These are phyloP conservation scores for Labrus mixtus DNA, from an alignment of 2,113 vertebrate genomes.

Conservation along the genomic window DNA sequence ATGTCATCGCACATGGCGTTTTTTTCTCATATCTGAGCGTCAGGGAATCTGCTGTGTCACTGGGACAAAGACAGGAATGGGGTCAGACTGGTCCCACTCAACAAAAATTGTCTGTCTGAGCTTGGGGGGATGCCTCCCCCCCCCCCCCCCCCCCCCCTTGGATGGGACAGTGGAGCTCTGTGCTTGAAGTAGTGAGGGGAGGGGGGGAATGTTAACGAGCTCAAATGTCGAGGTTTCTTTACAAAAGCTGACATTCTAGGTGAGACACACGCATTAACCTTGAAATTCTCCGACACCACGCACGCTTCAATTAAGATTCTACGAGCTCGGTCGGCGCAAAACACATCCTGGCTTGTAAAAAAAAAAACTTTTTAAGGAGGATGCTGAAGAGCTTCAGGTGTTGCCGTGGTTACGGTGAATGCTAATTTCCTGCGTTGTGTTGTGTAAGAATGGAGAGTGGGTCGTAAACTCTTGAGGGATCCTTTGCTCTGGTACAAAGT, in stretches of 20 bases:
- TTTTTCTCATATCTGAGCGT: background rate
- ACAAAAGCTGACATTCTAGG: slow-evolving; percentile 81
- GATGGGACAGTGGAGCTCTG: slow-evolving; percentile 74
- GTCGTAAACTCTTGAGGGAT: slow-evolving; percentile 35
- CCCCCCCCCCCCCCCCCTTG: slow-evolving; percentile 31
- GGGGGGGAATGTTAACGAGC: slow-evolving; percentile 86
- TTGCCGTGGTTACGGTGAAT: slow-evolving; percentile 82
- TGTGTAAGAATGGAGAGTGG: slow-evolving; percentile 76
- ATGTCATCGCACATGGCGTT: too few relatives aligned
- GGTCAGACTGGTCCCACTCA: slow-evolving; percentile 75
- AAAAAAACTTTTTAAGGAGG: slow-evolving; percentile 63
- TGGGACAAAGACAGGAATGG: slow-evolving; percentile 75
- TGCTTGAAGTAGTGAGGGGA: slow-evolving; percentile 79
- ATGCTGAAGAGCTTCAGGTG: slow-evolving; percentile 74
- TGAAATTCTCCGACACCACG: slow-evolving; percentile 23
- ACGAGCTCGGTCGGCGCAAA: background rate
- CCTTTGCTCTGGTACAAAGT: too few relatives aligned
- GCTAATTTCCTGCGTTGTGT: slow-evolving; percentile 84
- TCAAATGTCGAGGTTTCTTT: slow-evolving; percentile 74
- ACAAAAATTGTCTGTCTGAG: slow-evolving; percentile 58
- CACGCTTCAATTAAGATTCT: background rate
- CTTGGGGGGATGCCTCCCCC: slow-evolving; percentile 31
- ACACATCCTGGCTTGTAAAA: slow-evolving; percentile 34
- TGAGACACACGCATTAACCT: slow-evolving; percentile 47
- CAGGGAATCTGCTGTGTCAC: slow-evolving; percentile 72